Evolutionary conservation across 1,140 invertebrate species (phyloP).

Genomic region (Acromyrmex heyeri): DNA sequence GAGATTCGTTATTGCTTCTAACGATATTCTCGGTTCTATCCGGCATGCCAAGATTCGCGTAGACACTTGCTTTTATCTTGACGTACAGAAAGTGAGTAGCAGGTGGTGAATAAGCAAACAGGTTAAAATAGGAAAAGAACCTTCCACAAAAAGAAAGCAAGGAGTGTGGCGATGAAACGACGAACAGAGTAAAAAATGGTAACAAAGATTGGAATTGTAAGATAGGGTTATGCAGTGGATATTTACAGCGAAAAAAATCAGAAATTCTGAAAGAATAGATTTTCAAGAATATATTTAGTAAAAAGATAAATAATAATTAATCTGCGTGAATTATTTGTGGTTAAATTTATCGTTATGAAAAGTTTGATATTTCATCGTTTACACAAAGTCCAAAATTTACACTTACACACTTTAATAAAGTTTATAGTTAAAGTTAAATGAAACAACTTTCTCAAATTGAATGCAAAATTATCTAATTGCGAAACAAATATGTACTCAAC

Average conservation of each 20-base stretch:
- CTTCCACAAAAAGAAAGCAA: slow-evolving; percentile 13
- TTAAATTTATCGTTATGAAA: not conserved
- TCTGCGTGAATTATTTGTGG: slow-evolving; percentile 35
- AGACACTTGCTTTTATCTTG: slow-evolving; percentile 41
- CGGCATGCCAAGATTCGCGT: slow-evolving; percentile 31
- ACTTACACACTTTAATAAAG: not conserved
- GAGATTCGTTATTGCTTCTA: slow-evolving; percentile 56
- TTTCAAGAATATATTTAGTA: slow-evolving; percentile 15
- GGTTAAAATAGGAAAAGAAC: slow-evolving; percentile 61
- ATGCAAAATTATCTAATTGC: not conserved
- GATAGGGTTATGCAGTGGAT: slow-evolving; percentile 4
- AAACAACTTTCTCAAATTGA: slow-evolving; percentile 4
- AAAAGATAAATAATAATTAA: slow-evolving; percentile 26
- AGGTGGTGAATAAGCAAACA: slow-evolving; percentile 51
- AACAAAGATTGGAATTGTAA: slow-evolving; percentile 28
- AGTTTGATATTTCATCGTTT: not conserved
- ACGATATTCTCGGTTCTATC: slow-evolving; percentile 30
- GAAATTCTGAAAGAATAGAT: not conserved
- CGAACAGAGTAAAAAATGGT: not conserved
- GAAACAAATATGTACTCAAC: not conserved
- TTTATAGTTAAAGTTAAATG: not conserved
- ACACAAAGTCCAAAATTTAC: not conserved
- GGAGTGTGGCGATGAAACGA: not conserved
- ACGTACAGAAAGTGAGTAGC: slow-evolving; percentile 53
- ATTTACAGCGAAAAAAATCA: slow-evolving; percentile 28